Percentiles rank a stretch among this genome's conserved stretches.
Conservation (phyloP, 64 coral and sea anemone species). For the Catalaphyllia jardinei region DNA sequence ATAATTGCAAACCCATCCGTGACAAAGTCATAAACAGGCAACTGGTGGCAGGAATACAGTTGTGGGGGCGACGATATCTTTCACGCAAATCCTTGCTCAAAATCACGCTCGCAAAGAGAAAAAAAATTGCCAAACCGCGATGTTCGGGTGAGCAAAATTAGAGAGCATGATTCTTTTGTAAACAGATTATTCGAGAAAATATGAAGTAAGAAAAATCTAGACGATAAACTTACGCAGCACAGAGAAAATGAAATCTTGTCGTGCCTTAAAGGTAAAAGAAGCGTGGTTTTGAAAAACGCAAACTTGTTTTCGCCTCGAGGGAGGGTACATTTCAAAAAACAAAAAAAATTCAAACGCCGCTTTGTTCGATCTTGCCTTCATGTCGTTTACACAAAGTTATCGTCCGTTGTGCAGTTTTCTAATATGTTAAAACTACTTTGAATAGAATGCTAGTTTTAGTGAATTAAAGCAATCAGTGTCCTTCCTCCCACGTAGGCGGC, state of each 20-base stretch:
- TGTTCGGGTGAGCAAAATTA: background rate
- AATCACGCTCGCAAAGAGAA: background rate
- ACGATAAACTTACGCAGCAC: background rate
- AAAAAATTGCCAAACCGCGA: background rate
- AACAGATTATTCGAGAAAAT: conserved; percentile 5
- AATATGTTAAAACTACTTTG: background rate
- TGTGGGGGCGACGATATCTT: background rate
- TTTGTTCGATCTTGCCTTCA: conserved; percentile 30
- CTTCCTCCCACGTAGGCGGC: conserved; percentile 40
- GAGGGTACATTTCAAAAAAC: background rate
- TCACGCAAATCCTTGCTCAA: background rate
- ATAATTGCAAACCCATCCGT: background rate
- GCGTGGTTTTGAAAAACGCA: background rate
- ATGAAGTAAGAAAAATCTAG: background rate
- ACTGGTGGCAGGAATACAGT: background rate
- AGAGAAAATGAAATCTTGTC: background rate
- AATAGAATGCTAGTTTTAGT: conserved; percentile 46
- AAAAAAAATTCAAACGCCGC: conserved; percentile 22
- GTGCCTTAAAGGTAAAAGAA: background rate
- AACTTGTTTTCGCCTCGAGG: conserved; percentile 15
- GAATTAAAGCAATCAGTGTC: conserved; percentile 41
- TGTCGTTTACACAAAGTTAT: background rate
- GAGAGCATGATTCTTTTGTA: background rate
- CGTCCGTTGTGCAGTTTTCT: background rate
- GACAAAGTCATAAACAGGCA: background rate